These are phyloP conservation scores for Bombus soroeensis DNA, from an alignment of 1,140 invertebrate species.

Conservation along the genomic window DNA sequence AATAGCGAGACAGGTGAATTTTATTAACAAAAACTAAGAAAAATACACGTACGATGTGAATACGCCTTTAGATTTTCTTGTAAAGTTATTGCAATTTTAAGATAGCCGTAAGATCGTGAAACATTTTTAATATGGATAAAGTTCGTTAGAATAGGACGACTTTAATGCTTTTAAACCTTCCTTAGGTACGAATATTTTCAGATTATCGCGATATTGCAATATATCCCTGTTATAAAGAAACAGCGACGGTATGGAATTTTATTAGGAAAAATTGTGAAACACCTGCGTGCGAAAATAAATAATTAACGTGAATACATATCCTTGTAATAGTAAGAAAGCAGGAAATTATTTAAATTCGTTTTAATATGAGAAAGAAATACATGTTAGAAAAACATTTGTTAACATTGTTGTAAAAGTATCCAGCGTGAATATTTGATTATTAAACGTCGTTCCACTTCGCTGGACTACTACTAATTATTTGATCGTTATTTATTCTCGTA, in stretches of 20 bases:
- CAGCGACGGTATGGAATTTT: neutral
- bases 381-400: neutral
- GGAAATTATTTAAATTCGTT: neutral
- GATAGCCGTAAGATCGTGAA: too few species aligned
- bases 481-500: too few species aligned
- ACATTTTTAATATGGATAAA: neutral
- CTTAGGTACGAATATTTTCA: neutral
- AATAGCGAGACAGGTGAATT: neutral
- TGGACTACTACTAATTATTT: too few species aligned
- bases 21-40: neutral
- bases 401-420: neutral
- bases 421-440: neutral
- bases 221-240: too few species aligned
- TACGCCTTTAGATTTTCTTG: too few species aligned
- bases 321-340: neutral
- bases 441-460: too few species aligned
- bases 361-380: neutral
- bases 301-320: neutral
- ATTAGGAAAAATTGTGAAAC: neutral
- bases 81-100: neutral
- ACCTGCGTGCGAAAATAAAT: neutral
- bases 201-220: neutral
- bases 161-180: too few species aligned
- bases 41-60: neutral
- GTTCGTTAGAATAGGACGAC: too few species aligned